Evolutionary conservation across 2,113 vertebrate species (phyloP).

Genomic region (Probosciger aterrimus): DNA sequence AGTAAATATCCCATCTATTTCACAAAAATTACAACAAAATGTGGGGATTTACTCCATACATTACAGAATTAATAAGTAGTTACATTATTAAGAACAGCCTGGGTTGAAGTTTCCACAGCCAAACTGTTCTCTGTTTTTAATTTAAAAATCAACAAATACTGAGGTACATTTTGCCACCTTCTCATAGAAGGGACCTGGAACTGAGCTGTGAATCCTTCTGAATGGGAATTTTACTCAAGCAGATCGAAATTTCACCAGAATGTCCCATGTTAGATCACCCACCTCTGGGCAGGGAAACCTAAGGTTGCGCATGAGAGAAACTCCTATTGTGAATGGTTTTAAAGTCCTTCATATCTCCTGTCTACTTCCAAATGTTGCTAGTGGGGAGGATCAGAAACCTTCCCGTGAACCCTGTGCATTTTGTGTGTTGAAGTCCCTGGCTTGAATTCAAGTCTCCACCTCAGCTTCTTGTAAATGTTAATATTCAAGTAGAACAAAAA

Average conservation of each 20-base stretch:
- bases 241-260: not conserved
- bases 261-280: not conserved
- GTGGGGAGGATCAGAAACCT: not conserved
- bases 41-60: not conserved
- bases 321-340: not conserved
- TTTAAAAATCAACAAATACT: not conserved
- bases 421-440: not conserved
- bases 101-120: not conserved
- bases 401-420: not conserved
- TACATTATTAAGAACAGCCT: not conserved
- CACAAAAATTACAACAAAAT: not conserved
- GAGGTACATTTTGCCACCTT: not conserved
- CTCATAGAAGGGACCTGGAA: not conserved
- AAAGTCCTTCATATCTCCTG: not conserved
- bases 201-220: not conserved
- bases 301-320: not conserved
- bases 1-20: not conserved
- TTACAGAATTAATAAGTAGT: not conserved
- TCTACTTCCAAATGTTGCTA: not conserved
- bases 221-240: not conserved
- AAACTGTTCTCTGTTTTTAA: not conserved
- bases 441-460: not conserved
- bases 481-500: slow-evolving; percentile 41
- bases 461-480: slow-evolving; percentile 41
- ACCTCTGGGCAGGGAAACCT: not conserved